phyloP scores from a whole-genome alignment of 2,888 invertebrate species.

The Corythucha ciliata region DNA sequence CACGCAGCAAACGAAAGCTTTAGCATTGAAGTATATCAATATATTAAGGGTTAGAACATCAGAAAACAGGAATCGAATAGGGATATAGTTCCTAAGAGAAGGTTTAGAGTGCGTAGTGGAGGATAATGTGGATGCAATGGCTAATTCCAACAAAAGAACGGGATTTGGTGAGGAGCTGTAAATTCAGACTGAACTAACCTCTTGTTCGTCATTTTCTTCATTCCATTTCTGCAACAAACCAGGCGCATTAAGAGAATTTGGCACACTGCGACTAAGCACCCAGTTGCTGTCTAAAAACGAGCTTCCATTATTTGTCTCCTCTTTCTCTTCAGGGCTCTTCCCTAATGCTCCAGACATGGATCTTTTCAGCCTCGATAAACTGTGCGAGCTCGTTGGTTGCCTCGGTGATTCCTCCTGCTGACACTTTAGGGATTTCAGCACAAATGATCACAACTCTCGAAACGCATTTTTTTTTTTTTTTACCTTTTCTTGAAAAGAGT shows the following conservation, averaged over 20 bases:
- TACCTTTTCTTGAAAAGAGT: slow-evolving; percentile 38
- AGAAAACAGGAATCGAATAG: too few species aligned
- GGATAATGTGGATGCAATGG: too few species aligned
- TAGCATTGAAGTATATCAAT: too few species aligned
- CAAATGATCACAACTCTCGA: slow-evolving; percentile 11
- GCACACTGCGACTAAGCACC: slow-evolving; percentile 71
- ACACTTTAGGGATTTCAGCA: neutral
- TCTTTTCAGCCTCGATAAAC: slow-evolving; percentile 59
- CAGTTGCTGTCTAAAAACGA: slow-evolving; percentile 55
- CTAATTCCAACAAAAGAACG: too few species aligned
- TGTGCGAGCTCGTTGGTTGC: slow-evolving; percentile 49
- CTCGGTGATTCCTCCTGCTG: slow-evolving; percentile 33
- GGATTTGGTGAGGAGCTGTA: too few species aligned
- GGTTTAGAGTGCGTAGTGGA: too few species aligned
- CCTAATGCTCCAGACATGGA: slow-evolving; percentile 54
- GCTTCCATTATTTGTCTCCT: slow-evolving; percentile 19
- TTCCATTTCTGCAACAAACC: slow-evolving; percentile 14
- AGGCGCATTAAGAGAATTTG: slow-evolving; percentile 56
- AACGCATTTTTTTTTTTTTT: neutral
- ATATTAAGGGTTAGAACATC: too few species aligned
- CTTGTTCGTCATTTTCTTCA: slow-evolving; percentile 13
- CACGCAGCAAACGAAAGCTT: too few species aligned
- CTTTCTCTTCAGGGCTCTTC: slow-evolving; percentile 17
- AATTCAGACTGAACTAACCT: too few species aligned
- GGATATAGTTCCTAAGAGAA: too few species aligned